These are phyloP conservation scores for Ambastaia sidthimunki DNA, from an alignment of 2,797 vertebrate genomes.

Conservation along the genomic window DNA sequence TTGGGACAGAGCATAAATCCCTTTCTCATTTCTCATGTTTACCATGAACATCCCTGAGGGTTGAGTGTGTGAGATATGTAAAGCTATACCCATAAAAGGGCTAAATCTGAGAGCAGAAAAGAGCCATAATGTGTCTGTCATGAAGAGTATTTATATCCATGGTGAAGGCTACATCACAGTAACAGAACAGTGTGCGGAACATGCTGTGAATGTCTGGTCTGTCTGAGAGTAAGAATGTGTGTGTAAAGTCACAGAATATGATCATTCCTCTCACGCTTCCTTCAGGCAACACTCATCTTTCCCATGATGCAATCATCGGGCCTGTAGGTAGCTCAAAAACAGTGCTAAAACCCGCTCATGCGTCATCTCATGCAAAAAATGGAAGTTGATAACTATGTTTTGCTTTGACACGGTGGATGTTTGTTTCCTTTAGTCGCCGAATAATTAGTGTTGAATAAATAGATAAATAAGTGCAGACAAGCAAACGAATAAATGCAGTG, in stretches of 20 bases:
- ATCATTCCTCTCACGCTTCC: constrained; percentile 57
- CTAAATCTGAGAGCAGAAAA: constrained; percentile 30
- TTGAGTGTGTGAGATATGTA: background rate
- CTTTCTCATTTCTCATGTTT: background rate
- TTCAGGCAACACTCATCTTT: constrained; percentile 61
- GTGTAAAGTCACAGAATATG: constrained; percentile 39
- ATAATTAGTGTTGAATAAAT: constrained; percentile 59
- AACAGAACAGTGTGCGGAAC: constrained; percentile 30
- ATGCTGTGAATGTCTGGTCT: background rate
- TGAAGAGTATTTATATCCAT: constrained; percentile 45
- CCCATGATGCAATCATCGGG: constrained; percentile 11
- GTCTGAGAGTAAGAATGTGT: constrained; percentile 11
- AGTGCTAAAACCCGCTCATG: background rate
- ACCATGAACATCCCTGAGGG: constrained; percentile 1
- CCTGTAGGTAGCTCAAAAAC: constrained; percentile 35
- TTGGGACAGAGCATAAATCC: background rate
- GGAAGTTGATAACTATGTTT: constrained; percentile 42
- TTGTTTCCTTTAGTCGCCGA: constrained; percentile 40
- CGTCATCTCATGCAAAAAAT: constrained; percentile 14
- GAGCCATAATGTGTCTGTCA: constrained; percentile 53
- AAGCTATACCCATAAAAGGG: constrained; percentile 30
- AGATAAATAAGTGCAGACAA: constrained; percentile 69
- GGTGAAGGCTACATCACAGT: constrained; percentile 31
- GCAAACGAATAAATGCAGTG: constrained; percentile 72
- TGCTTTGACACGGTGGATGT: constrained; percentile 36